Evolutionary conservation across 2,888 invertebrate genomes (phyloP).

Genomic region (Xestia sexstrigata): DNA sequence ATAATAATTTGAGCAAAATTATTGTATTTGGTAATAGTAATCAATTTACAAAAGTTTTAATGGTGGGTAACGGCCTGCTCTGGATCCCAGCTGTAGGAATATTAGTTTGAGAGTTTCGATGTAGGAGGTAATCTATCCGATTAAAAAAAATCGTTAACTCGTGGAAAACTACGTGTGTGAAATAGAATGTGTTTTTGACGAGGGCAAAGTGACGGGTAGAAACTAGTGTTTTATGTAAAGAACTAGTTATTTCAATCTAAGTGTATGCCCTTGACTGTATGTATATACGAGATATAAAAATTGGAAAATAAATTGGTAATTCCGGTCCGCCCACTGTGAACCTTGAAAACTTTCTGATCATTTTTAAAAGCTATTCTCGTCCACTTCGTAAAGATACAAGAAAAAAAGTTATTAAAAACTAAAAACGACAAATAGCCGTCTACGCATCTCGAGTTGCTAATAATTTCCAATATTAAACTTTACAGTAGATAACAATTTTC

Average conservation of each 20-base stretch:
- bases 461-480: conserved; percentile 33
- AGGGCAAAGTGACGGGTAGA: no score
- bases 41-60: neutral
- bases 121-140: no score
- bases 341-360: conserved; percentile 2
- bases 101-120: no score
- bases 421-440: neutral
- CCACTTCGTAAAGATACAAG: neutral
- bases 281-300: neutral
- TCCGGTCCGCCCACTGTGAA: neutral
- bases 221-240: no score
- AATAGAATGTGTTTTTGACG: no score
- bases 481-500: conserved; percentile 1
- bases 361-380: neutral
- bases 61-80: neutral
- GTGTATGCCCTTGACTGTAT: neutral
- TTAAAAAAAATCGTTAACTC: neutral
- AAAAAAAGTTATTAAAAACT: neutral
- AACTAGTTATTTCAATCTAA: neutral
- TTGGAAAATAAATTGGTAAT: neutral
- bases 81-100: neutral
- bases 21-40: neutral
- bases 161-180: no score
- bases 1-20: neutral
- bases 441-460: neutral